A percentile compares a stretch with the other conserved stretches of the same genome.
These are phyloP conservation scores for Procavia capensis DNA, from an alignment of 2,113 vertebrate genomes.

Conservation along the genomic window DNA sequence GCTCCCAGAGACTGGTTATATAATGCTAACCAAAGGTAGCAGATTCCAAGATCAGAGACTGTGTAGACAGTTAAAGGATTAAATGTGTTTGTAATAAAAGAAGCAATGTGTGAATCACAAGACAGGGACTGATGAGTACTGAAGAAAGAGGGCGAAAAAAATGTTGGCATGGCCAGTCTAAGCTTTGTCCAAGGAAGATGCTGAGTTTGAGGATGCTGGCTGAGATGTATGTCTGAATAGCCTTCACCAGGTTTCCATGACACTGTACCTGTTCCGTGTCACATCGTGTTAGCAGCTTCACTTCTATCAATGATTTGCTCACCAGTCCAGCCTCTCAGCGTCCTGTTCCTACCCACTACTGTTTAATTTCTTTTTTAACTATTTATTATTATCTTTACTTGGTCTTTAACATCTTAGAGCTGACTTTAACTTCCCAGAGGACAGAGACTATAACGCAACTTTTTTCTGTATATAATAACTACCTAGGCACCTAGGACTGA, in stretches of 20 bases:
- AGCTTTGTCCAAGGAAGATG: background rate
- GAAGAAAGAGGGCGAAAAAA: background rate
- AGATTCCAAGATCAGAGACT: no score
- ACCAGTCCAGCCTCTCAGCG: background rate
- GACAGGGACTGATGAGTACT: background rate
- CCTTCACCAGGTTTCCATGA: background rate
- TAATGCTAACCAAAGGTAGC: background rate
- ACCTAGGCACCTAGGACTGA: background rate
- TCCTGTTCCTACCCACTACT: background rate
- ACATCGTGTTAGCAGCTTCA: background rate
- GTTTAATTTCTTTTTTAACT: background rate
- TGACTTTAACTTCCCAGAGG: background rate
- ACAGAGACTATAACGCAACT: background rate
- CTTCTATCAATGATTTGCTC: background rate
- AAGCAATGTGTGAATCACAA: background rate
- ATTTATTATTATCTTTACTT: constrained; percentile 1
- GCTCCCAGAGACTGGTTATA: background rate
- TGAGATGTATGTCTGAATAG: no score
- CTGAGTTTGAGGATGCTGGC: no score
- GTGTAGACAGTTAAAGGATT: background rate
- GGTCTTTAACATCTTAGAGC: background rate
- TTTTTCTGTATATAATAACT: background rate
- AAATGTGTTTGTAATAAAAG: background rate
- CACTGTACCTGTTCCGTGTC: background rate
- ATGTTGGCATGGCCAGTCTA: background rate